Evolutionary conservation across 2,888 invertebrate genomes (phyloP).

Genomic region (Sylvicola cinctus): DNA sequence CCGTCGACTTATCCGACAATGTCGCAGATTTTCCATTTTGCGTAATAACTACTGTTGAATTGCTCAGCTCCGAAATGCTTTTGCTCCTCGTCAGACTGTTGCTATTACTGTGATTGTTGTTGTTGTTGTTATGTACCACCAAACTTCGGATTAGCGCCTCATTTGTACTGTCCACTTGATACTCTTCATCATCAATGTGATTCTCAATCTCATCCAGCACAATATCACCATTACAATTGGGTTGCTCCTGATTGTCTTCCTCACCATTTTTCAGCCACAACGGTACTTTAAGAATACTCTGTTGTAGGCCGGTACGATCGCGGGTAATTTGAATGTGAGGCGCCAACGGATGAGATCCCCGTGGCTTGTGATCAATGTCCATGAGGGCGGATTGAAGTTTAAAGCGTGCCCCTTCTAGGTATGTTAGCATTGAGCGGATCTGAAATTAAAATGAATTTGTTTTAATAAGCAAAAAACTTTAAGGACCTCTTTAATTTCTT

Average conservation of each 20-base stretch:
- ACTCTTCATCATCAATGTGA: not conserved
- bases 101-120: not conserved
- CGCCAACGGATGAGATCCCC: constrained; percentile 60
- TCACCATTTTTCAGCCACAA: constrained; percentile 26
- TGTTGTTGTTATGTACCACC: not conserved
- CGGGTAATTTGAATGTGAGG: constrained; percentile 71
- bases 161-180: not conserved
- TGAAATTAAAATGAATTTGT: constrained; percentile 25
- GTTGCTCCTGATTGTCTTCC: constrained; percentile 11
- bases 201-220: not conserved
- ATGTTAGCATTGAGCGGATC: constrained; percentile 85
- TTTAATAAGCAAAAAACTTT: constrained; percentile 2
- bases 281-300: constrained; percentile 58
- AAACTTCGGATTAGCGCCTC: not conserved
- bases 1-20: constrained; percentile 8
- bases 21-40: constrained; percentile 11
- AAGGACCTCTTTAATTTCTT: constrained; percentile 1
- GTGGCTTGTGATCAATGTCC: constrained; percentile 59
- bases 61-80: not conserved
- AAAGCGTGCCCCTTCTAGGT: constrained; percentile 74
- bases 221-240: no score
- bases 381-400: constrained; percentile 69
- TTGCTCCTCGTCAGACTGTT: not conserved
- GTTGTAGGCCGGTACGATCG: constrained; percentile 77
- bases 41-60: not conserved